Evolutionary conservation across 2,797 vertebrate genomes (phyloP).

Genomic region (Echeneis naucrates): DNA sequence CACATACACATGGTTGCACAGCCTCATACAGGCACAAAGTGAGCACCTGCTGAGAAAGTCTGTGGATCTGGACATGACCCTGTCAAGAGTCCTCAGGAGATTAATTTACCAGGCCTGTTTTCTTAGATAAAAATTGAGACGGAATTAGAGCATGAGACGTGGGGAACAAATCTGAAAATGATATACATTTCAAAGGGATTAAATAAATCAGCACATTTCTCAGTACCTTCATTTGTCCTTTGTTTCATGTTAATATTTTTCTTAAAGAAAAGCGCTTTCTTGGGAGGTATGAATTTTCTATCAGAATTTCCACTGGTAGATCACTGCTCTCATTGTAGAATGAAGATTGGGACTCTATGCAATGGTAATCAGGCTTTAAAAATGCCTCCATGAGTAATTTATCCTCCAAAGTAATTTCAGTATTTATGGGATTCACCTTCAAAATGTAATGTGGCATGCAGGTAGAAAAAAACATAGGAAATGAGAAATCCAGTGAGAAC

Average conservation of each 20-base stretch:
- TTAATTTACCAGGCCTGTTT: slow-evolving; percentile 81
- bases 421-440: slow-evolving; percentile 88
- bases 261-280: slow-evolving; percentile 46
- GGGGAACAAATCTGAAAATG: slow-evolving; percentile 70
- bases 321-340: slow-evolving; percentile 60
- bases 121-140: slow-evolving; percentile 75
- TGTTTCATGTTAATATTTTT: slow-evolving; percentile 72
- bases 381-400: slow-evolving; percentile 77
- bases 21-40: slow-evolving; percentile 27
- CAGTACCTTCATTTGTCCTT: slow-evolving; percentile 70
- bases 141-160: slow-evolving; percentile 62
- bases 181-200: slow-evolving; percentile 80
- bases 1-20: slow-evolving; percentile 22
- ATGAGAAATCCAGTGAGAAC: slow-evolving; percentile 73
- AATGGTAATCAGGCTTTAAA: slow-evolving; percentile 71
- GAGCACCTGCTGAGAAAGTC: slow-evolving; percentile 75
- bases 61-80: slow-evolving; percentile 75
- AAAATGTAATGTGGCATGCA: slow-evolving; percentile 86
- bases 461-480: slow-evolving; percentile 73
- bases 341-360: slow-evolving; percentile 62
- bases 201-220: slow-evolving; percentile 76
- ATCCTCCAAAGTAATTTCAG: slow-evolving; percentile 83
- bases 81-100: slow-evolving; percentile 75
- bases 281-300: slow-evolving; percentile 48
- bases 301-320: slow-evolving; percentile 52